Percentiles rank a stretch among this genome's conserved stretches.
These are phyloP conservation scores for Aethes cnicana DNA, from an alignment of 2,888 invertebrate genomes.

Conservation along the genomic window DNA sequence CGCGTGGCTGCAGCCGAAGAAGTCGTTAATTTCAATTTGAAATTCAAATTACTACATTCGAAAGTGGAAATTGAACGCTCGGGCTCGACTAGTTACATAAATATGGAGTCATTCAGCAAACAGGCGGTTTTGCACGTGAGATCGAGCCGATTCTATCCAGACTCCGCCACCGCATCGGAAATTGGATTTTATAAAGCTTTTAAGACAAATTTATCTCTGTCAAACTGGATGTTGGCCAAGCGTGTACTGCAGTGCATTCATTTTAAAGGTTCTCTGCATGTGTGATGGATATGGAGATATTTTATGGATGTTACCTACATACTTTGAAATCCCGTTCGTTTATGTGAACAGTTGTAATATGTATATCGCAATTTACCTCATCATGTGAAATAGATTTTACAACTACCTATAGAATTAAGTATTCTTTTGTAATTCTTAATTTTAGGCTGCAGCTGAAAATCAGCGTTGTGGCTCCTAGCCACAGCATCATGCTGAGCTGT, in stretches of 20 bases:
- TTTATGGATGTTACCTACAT: too few relatives aligned
- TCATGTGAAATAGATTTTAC: too few relatives aligned
- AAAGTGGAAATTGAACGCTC: slow-evolving; percentile 20
- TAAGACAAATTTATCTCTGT: slow-evolving; percentile 21
- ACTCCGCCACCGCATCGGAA: slow-evolving; percentile 14
- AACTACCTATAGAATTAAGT: too few relatives aligned
- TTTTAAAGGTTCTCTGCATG: neutral
- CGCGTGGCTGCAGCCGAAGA: slow-evolving; percentile 14
- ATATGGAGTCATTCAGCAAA: slow-evolving; percentile 20
- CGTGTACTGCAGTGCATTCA: slow-evolving; percentile 1
- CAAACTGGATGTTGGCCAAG: slow-evolving; percentile 26
- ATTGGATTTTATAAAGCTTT: slow-evolving; percentile 30
- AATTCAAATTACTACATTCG: slow-evolving; percentile 27
- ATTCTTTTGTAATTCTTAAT: too few relatives aligned
- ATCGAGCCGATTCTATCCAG: slow-evolving; percentile 15
- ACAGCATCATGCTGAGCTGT: too few relatives aligned
- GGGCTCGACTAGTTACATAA: slow-evolving; percentile 20
- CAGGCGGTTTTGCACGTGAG: slow-evolving; percentile 23
- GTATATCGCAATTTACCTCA: too few relatives aligned
- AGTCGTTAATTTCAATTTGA: slow-evolving; percentile 27
- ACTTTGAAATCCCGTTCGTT: too few relatives aligned
- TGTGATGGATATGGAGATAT: too few relatives aligned
- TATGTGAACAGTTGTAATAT: too few relatives aligned
- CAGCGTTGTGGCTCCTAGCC: too few relatives aligned
- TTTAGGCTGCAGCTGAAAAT: too few relatives aligned